Conservation (phyloP, 2,888 invertebrate species). For the Drosophila infuscata region DNA sequence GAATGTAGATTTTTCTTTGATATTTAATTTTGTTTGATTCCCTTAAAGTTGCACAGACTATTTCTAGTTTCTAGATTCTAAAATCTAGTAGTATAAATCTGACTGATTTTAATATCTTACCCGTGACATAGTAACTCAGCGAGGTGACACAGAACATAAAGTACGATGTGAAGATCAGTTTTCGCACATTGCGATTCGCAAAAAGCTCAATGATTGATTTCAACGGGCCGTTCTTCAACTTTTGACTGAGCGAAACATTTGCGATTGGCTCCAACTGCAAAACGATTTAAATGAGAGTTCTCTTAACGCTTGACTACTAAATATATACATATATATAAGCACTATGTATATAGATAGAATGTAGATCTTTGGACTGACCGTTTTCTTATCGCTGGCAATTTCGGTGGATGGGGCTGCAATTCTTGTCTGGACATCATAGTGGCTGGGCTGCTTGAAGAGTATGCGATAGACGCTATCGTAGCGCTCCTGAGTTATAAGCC, state of each 20-base stretch:
- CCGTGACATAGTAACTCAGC: constrained; percentile 84
- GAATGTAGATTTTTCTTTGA: not conserved
- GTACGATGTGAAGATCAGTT: constrained; percentile 84
- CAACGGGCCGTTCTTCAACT: constrained; percentile 80
- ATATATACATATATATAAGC: not conserved
- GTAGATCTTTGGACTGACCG: constrained; percentile 61
- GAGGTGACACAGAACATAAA: constrained; percentile 85
- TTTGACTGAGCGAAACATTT: constrained; percentile 62
- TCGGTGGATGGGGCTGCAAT: constrained; percentile 51
- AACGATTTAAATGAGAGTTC: not conserved
- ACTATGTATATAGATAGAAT: not conserved
- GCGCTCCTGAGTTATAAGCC: constrained; percentile 86
- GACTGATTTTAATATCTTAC: constrained; percentile 48
- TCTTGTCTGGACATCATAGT: constrained; percentile 74
- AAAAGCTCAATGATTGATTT: constrained; percentile 83
- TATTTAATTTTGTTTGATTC: not conserved
- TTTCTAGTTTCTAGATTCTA: not conserved
- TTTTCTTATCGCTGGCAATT: constrained; percentile 69
- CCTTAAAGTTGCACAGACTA: not conserved
- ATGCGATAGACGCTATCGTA: constrained; percentile 85
- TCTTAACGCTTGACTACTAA: constrained; percentile 11
- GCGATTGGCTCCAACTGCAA: constrained; percentile 63
- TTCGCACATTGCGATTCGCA: constrained; percentile 79
- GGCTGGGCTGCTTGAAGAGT: constrained; percentile 82
- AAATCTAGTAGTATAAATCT: not conserved